Evolutionary conservation across 2,113 vertebrate species (phyloP).

Genomic region (Datnioides undecimradiatus): DNA sequence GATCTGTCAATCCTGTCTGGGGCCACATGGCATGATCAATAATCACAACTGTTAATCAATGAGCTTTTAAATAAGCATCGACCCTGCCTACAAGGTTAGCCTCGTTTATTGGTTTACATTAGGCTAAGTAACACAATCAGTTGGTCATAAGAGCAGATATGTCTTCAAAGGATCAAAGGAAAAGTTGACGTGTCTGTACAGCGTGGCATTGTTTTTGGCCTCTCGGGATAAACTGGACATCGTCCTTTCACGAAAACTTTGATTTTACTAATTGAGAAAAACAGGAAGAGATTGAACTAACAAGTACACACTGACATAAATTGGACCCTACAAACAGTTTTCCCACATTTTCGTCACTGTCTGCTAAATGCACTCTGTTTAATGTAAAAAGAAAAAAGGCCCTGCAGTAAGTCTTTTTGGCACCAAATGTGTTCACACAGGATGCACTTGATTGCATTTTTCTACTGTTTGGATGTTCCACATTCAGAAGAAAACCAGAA

Average conservation of each 20-base stretch:
- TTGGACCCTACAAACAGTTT: slow-evolving; percentile 2
- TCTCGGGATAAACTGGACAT: not conserved
- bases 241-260: not conserved
- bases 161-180: slow-evolving; percentile 34
- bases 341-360: slow-evolving; percentile 5
- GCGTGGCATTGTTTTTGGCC: not conserved
- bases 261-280: not conserved
- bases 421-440: slow-evolving; percentile 8
- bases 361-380: slow-evolving; percentile 13
- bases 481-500: not conserved
- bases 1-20: slow-evolving; percentile 80
- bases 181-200: not conserved
- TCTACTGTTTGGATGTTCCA: not conserved
- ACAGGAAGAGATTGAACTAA: not conserved
- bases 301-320: not conserved
- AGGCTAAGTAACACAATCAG: slow-evolving; percentile 75
- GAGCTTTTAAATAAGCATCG: slow-evolving; percentile 87
- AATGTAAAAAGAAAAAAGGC: slow-evolving; percentile 17
- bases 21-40: slow-evolving; percentile 83
- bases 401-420: not conserved
- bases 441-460: not conserved
- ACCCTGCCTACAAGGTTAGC: slow-evolving; percentile 82
- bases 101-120: slow-evolving; percentile 81
- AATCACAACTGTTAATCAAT: slow-evolving; percentile 90
- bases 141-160: slow-evolving; percentile 53